These are phyloP conservation scores for Dufourea novaeangliae DNA, from an alignment of 1,140 invertebrate genomes.

Conservation along the genomic window DNA sequence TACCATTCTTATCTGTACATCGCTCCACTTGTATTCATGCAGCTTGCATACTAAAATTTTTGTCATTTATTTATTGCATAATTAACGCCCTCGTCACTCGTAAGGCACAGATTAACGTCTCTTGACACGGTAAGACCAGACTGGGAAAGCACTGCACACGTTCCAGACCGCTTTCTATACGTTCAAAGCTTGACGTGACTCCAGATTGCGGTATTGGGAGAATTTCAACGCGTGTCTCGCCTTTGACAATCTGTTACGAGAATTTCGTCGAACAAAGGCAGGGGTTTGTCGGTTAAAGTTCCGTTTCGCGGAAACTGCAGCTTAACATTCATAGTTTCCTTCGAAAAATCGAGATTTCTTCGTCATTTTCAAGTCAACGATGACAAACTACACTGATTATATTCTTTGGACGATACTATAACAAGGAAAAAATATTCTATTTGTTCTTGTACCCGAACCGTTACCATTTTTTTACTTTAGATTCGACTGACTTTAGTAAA, in stretches of 20 bases:
- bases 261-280: conserved; percentile 4
- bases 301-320: neutral
- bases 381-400: too few species aligned
- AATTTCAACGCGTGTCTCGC: neutral
- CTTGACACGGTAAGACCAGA: neutral
- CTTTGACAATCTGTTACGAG: neutral
- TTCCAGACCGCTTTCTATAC: neutral
- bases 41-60: too few species aligned
- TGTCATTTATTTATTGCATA: neutral
- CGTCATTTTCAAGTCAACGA: neutral
- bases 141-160: neutral
- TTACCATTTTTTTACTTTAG: too few species aligned
- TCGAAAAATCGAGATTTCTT: neutral
- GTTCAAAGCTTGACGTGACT: neutral
- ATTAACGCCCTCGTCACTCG: neutral
- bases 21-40: too few species aligned
- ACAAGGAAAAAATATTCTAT: too few species aligned
- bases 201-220: neutral
- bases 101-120: neutral
- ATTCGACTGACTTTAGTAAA: too few species aligned
- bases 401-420: too few species aligned
- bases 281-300: neutral
- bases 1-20: too few species aligned
- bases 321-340: neutral
- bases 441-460: too few species aligned